phyloP scores from a whole-genome alignment of 2,113 vertebrate genomes.

The Malurus elegans region DNA sequence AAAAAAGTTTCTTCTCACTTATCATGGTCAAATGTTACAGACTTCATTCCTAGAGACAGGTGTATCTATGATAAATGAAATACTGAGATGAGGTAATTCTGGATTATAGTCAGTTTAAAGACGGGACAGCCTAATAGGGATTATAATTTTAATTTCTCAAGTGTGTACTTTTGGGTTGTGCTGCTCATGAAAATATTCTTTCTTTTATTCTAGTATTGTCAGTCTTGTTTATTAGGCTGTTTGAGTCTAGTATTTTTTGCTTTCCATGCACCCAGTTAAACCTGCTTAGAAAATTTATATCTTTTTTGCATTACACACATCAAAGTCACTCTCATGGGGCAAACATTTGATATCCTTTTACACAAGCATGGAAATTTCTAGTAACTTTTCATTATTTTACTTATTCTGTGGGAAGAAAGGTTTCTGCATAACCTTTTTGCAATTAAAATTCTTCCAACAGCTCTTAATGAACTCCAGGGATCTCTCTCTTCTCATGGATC shows the following conservation, averaged over 20 bases:
- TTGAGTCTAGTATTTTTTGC: not conserved
- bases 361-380: not conserved
- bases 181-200: not conserved
- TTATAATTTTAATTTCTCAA: not conserved
- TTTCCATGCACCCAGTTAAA: not conserved
- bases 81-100: not conserved
- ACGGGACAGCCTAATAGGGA: not conserved
- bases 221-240: not conserved
- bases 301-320: not conserved
- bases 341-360: conserved; percentile 13
- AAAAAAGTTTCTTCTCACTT: not conserved
- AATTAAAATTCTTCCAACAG: conserved; percentile 67
- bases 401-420: conserved; percentile 34
- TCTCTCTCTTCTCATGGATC: conserved; percentile 40
- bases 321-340: not conserved
- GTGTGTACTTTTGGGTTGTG: not conserved
- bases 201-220: not conserved
- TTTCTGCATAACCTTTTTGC: conserved; percentile 38
- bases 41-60: not conserved
- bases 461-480: conserved; percentile 21
- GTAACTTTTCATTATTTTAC: not conserved
- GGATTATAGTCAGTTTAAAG: not conserved
- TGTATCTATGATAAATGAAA: not conserved
- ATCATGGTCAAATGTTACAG: not conserved
- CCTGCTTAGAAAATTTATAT: not conserved